Evolutionary conservation across 2,797 vertebrate species (phyloP), one percentile per base, ranked within the genome.

Genomic region (Danio jaintianensis): DNA sequence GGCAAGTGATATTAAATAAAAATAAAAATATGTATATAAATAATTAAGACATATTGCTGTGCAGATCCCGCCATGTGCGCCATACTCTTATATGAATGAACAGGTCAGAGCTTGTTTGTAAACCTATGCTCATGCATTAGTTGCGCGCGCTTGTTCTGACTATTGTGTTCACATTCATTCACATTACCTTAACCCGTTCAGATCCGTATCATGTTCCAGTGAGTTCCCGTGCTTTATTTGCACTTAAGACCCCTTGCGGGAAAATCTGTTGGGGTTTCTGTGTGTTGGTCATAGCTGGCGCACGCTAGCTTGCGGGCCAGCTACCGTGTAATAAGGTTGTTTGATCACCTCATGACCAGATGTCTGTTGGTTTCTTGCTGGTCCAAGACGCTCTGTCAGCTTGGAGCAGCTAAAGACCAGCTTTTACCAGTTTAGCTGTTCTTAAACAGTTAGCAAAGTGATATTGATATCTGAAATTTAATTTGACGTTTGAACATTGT

Each of bases 111-210:
- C 29, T 79, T 67, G 67, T 59, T 82, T 82, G 82, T 77, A 83
- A 80, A 76, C 64, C 82, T 76, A n/a, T 80, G 64, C 64, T 79
- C 72, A 79, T 75, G 58, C 53, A 79, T 56, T 48, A 66, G 48
- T 6, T 22, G 63, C 79, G 70, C 52, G 47, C 50, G 36, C 66
- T 62, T 63, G 56, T 64, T 22, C 29, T 75, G 71, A 70, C 76
- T 58, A 64, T 50, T 53, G 16, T 48, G 4, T 78, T 52, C 36
- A 62, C 78, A 47, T 80, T 73, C 50, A 80, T 64, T 73, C 40
- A 80, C 16, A 40, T 56, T 63, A 9, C 45, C 36, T 61, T 53
- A 68, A 68, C 42, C 36, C 58, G 16, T 63, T 75, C 73, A 52
- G 8, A 16, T 5, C 13, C 53, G 13, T 29, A 12, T 59, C 22